Evolutionary conservation across 2,113 vertebrate genomes (phyloP).

Genomic region (Poicephalus gulielmi): DNA sequence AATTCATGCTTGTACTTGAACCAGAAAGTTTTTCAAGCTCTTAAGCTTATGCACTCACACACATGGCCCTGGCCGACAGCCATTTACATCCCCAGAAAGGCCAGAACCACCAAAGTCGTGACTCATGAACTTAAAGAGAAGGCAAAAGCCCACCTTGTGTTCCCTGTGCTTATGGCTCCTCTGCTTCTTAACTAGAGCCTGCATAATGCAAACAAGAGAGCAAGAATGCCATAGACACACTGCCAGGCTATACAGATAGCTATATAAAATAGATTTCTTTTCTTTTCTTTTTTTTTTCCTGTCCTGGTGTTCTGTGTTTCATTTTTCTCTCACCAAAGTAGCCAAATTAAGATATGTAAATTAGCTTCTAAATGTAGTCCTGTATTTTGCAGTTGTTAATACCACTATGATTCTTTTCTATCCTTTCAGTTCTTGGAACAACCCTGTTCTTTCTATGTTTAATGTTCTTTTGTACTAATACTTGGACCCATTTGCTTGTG

Average conservation of each 20-base stretch:
- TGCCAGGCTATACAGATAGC: neutral
- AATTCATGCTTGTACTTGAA: neutral
- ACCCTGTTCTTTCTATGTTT: neutral
- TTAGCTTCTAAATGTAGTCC: neutral
- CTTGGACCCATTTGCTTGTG: neutral
- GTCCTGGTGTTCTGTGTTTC: neutral
- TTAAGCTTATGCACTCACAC: neutral
- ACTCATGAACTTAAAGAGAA: neutral
- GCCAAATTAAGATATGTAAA: neutral
- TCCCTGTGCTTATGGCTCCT: neutral
- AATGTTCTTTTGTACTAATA: neutral
- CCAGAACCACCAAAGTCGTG: neutral
- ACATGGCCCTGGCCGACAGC: neutral
- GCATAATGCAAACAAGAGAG: neutral
- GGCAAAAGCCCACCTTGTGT: neutral
- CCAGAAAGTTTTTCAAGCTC: neutral
- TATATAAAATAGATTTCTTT: neutral
- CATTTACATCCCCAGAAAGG: neutral
- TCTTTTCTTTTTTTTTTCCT: neutral
- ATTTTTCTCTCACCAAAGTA: neutral
- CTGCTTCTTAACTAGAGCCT: neutral
- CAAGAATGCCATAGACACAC: neutral
- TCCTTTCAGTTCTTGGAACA: neutral
- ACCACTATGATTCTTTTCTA: neutral
- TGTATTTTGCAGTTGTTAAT: neutral